These are phyloP conservation scores for Excalfactoria chinensis DNA, from an alignment of 2,113 vertebrate genomes.

Conservation along the genomic window DNA sequence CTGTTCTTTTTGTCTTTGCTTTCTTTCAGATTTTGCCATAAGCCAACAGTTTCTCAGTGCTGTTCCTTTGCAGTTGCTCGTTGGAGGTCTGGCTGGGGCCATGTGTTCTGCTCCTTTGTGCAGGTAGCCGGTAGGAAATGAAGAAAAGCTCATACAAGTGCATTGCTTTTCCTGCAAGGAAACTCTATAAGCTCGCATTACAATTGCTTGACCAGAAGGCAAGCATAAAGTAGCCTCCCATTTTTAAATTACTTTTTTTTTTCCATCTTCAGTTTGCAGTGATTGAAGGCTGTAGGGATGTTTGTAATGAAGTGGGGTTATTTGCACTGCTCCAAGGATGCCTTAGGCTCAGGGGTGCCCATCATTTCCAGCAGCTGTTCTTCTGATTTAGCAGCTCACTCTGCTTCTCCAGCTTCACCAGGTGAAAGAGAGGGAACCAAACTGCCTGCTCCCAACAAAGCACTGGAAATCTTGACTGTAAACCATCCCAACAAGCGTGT, in stretches of 20 bases:
- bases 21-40: not conserved
- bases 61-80: constrained; percentile 11
- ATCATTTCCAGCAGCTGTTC: constrained; percentile 1
- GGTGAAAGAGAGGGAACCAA: not conserved
- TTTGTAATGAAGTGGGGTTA: constrained; percentile 3
- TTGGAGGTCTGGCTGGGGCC: constrained; percentile 28
- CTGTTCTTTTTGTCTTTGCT: not conserved
- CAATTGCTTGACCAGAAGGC: not conserved
- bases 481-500: not conserved
- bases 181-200: constrained; percentile 26
- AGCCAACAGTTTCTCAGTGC: not conserved
- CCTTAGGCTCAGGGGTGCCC: constrained; percentile 1
- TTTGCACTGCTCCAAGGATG: not conserved
- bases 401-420: not conserved
- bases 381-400: not conserved
- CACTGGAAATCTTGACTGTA: not conserved
- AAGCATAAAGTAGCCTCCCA: constrained; percentile 36
- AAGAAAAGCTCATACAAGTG: not conserved
- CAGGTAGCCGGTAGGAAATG: constrained; percentile 29
- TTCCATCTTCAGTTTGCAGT: constrained; percentile 31
- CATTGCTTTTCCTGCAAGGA: constrained; percentile 17
- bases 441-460: not conserved
- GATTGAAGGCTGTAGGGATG: constrained; percentile 36
- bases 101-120: not conserved
- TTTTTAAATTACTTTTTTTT: constrained; percentile 31